Evolutionary conservation across 2,888 invertebrate genomes (phyloP).

Genomic region (Urechis unicinctus): DNA sequence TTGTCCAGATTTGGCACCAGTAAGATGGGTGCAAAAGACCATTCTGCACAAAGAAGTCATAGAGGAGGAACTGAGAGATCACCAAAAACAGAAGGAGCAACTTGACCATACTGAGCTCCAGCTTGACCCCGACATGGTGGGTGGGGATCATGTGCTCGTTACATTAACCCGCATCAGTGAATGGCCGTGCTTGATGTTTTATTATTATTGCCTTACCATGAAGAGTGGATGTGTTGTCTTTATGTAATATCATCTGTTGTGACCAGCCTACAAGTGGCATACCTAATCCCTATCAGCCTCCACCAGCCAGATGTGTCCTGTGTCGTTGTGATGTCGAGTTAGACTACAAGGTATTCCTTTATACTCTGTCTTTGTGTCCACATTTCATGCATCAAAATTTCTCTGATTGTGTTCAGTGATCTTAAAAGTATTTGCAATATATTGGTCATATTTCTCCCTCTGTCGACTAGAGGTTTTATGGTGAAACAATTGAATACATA

Average conservation of each 20-base stretch:
- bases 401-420: no score
- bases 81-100: background rate
- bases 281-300: slow-evolving; percentile 69
- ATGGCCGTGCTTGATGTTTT: background rate
- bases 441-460: no score
- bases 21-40: no score
- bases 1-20: no score
- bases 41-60: slow-evolving; percentile 16
- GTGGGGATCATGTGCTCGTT: background rate
- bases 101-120: no score
- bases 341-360: slow-evolving; percentile 65
- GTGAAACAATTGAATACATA: no score
- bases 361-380: no score
- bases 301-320: slow-evolving; percentile 68
- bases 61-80: slow-evolving; percentile 4
- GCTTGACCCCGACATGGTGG: slow-evolving; percentile 11
- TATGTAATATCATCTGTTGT: no score
- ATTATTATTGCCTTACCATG: background rate
- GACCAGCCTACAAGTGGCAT: slow-evolving; percentile 18
- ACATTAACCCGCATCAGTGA: background rate
- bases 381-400: no score
- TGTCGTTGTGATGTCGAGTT: slow-evolving; percentile 76
- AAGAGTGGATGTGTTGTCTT: no score
- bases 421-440: no score
- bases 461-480: slow-evolving; percentile 1